phyloP scores from a whole-genome alignment of 2,113 vertebrate genomes.

The Eptesicus fuscus region DNA sequence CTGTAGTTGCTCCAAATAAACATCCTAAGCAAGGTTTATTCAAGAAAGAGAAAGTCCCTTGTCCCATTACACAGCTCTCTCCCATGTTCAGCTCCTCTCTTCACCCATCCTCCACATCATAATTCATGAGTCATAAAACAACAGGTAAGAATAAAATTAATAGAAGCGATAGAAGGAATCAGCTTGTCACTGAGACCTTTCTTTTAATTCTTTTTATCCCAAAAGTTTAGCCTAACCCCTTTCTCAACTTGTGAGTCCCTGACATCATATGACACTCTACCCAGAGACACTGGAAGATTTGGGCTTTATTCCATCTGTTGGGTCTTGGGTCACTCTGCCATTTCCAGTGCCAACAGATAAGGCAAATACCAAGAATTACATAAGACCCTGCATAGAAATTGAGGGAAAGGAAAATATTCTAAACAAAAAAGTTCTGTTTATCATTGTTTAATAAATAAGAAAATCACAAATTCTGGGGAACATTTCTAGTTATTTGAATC shows the following conservation, averaged over 20 bases:
- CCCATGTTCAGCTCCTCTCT: neutral
- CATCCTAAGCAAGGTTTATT: neutral
- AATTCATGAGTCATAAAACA: neutral
- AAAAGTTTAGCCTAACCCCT: neutral
- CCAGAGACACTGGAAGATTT: neutral
- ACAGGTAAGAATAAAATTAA: neutral
- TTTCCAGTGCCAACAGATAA: neutral
- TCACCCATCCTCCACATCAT: too few species aligned
- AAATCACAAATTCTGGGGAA: neutral
- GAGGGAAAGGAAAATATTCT: neutral
- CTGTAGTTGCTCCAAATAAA: neutral
- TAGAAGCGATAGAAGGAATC: neutral
- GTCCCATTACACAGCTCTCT: neutral
- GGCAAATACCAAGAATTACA: neutral
- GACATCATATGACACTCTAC: neutral
- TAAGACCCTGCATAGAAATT: neutral
- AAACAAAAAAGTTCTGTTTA: neutral
- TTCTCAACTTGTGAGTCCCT: neutral
- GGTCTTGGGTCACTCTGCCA: neutral
- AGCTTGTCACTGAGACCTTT: neutral
- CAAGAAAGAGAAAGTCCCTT: neutral
- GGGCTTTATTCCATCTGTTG: neutral
- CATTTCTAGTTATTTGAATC: neutral
- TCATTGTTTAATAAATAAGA: neutral
- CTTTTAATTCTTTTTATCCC: neutral